A percentile compares a stretch with the other conserved stretches of the same genome.
These are phyloP conservation scores for Regulus satrapa DNA, from an alignment of 2,113 vertebrate genomes.

Conservation along the genomic window DNA sequence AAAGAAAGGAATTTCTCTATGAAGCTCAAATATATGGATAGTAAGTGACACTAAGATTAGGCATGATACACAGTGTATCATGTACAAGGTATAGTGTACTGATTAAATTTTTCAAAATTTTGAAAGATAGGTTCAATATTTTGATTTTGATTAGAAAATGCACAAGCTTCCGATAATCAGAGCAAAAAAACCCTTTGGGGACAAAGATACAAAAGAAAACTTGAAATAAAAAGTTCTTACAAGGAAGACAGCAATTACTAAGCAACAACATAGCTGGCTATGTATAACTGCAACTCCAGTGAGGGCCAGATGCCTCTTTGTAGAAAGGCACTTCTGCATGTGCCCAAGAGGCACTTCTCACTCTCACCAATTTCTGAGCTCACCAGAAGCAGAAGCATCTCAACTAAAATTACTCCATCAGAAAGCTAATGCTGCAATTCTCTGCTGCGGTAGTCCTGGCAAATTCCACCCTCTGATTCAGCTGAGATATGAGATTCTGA, in stretches of 20 bases:
- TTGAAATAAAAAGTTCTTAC: not conserved
- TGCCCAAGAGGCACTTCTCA: not conserved
- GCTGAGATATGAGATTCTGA: too few species aligned
- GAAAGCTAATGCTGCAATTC: not conserved
- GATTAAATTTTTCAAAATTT: not conserved
- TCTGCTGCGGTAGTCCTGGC: not conserved
- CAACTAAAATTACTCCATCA: not conserved
- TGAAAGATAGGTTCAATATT: not conserved
- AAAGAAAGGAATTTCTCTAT: not conserved
- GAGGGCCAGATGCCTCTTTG: not conserved
- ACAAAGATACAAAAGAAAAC: not conserved
- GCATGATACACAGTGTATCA: not conserved
- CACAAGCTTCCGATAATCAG: not conserved
- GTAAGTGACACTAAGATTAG: not conserved
- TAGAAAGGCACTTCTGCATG: not conserved
- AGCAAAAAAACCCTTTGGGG: not conserved
- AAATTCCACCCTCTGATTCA: not conserved
- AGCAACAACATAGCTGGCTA: not conserved
- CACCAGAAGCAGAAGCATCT: not conserved
- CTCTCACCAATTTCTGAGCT: not conserved
- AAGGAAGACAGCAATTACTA: not conserved
- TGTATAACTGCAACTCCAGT: not conserved
- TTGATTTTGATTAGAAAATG: not conserved
- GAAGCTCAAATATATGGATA: not conserved
- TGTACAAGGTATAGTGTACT: too few species aligned